Evolutionary conservation across 2,113 vertebrate species (phyloP).

Genomic region (Amphiprion percula): DNA sequence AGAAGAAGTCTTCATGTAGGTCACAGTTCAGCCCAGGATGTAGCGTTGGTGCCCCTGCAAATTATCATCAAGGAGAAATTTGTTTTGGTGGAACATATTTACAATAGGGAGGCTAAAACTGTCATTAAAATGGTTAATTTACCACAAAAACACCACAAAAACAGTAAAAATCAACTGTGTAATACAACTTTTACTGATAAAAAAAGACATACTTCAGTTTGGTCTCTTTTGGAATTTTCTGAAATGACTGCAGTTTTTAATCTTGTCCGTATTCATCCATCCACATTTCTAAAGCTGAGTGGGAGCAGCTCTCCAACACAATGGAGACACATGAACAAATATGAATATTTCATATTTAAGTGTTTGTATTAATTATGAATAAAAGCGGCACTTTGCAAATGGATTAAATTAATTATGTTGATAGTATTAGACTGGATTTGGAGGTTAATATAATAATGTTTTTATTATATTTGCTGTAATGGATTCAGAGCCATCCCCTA

Average conservation of each 20-base stretch:
- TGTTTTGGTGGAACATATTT: too few relatives aligned
- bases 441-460: conserved; percentile 84
- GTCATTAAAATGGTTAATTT: too few relatives aligned
- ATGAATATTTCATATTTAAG: conserved; percentile 83
- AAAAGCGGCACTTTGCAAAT: conserved; percentile 75
- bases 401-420: conserved; percentile 83
- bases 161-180: too few relatives aligned
- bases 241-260: neutral
- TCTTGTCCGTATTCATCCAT: neutral
- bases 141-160: too few relatives aligned
- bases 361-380: conserved; percentile 82
- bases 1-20: too few relatives aligned
- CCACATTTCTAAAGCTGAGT: neutral
- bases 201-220: too few relatives aligned
- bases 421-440: conserved; percentile 78
- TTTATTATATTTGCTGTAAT: conserved; percentile 80
- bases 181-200: too few relatives aligned
- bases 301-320: conserved; percentile 18
- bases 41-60: too few relatives aligned
- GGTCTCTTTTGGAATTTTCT: too few relatives aligned
- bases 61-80: too few relatives aligned
- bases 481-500: conserved; percentile 78
- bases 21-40: too few relatives aligned
- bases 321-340: conserved; percentile 65
- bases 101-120: too few relatives aligned